phyloP scores from a whole-genome alignment of 2,888 invertebrate species.

The Steromphala cineraria region DNA sequence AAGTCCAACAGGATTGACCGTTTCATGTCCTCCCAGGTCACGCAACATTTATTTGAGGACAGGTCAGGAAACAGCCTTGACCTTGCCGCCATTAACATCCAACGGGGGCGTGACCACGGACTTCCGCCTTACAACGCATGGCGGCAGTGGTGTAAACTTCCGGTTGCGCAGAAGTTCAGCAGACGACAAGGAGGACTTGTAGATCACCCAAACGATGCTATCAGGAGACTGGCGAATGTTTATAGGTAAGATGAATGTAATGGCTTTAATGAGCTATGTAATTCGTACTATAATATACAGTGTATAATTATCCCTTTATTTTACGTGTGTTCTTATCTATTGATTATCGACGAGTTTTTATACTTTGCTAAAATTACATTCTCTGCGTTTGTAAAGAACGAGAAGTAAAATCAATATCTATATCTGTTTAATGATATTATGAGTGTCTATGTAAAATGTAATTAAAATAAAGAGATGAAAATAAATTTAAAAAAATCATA shows the following conservation, averaged over 20 bases:
- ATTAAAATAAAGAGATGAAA: too few species aligned
- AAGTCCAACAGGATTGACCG: background rate
- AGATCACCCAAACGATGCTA: slow-evolving; percentile 3
- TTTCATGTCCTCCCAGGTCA: slow-evolving; percentile 74
- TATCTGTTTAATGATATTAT: too few species aligned
- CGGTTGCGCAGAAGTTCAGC: slow-evolving; percentile 27
- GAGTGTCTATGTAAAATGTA: too few species aligned
- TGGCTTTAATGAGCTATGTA: background rate
- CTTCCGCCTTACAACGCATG: slow-evolving; percentile 87
- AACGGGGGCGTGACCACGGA: slow-evolving; percentile 91
- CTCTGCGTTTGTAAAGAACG: too few species aligned
- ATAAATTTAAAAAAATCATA: too few species aligned
- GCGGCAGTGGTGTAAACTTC: slow-evolving; percentile 75
- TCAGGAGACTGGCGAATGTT: slow-evolving; percentile 4
- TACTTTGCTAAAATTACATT: too few species aligned
- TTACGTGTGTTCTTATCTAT: too few species aligned
- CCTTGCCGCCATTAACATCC: slow-evolving; percentile 90
- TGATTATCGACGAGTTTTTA: too few species aligned
- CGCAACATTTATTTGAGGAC: slow-evolving; percentile 86
- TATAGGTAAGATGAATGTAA: slow-evolving; percentile 23
- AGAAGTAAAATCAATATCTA: too few species aligned
- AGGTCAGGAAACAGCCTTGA: slow-evolving; percentile 78
- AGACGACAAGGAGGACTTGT: slow-evolving; percentile 5
- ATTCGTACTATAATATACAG: too few species aligned
- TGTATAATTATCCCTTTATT: too few species aligned